Evolutionary conservation across 2,888 invertebrate species (phyloP), one percentile per base, ranked within the genome.

Genomic region (Lepetodrilus schrolli): DNA sequence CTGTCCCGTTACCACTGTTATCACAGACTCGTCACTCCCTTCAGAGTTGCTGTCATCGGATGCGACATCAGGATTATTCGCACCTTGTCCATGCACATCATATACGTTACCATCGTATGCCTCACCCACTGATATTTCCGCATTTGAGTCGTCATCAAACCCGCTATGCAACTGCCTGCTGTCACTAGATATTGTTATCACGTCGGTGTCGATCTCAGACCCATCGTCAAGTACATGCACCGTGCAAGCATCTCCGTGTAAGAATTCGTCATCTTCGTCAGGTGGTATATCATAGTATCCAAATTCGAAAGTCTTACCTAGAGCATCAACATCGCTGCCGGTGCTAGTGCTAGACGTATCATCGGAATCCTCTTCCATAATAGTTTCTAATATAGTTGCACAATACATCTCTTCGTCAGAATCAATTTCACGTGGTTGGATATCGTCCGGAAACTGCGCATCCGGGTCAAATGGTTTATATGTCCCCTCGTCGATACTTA

Each of bases 311-410:
- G 38, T 23, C n/a, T 66, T 48, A 7, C 36, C 66, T n/a, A 69
- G 48, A 10, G 72, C 65, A 43, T 80, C 80, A 37, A 49, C 70
- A 8, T 78, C 75, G 23, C 72, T 74, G 5, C 73, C 73, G 49
- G 77, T 80, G 51, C 76, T 78, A 8, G 78, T 70, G 3, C 74
- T 73, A 4, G 73, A 68, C 13, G 83, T 74, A 68, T 85, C 85
- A 47, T 82, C 83, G 1, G 83, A 82, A 71, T 82, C 83, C 50
- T 87, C 88, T 68, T 88, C 88, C 70, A 85, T 81, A 4, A 88
- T 88, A 0, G 88, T 84, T 68, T 86, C 88, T 37, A 88, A 73
- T 49, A 78, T 51, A 0, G 75, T 75, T 10, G 78, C 76, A 37
- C 76, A 77, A 58, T 78, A 86, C 26, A 82, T 78, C 21, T 86